A percentile compares a stretch with the other conserved stretches of the same genome.
phyloP scores from a whole-genome alignment of 2,113 vertebrate species.

The Halichoeres trimaculatus region DNA sequence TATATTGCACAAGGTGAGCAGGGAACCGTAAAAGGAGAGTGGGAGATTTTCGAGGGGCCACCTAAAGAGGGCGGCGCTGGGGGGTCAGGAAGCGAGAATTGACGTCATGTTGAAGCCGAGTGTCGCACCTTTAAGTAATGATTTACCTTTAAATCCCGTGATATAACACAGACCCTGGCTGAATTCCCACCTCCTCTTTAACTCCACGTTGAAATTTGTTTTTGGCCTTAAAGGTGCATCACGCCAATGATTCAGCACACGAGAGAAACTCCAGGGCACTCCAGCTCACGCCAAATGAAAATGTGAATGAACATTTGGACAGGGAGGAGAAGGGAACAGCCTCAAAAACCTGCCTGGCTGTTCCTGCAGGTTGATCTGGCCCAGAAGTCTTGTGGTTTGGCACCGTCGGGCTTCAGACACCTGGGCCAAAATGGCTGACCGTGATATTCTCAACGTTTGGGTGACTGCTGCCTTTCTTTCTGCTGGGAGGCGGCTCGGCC shows the following conservation, averaged over 20 bases:
- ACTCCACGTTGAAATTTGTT: not conserved
- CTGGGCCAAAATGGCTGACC: constrained; percentile 61
- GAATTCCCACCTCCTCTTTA: constrained; percentile 1
- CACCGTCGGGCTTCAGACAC: constrained; percentile 51
- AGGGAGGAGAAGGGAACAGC: constrained; percentile 21
- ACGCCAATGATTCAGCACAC: constrained; percentile 3
- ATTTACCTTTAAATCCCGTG: not conserved
- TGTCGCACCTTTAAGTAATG: constrained; percentile 19
- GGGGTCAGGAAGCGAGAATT: constrained; percentile 35
- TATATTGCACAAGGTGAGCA: constrained; percentile 73
- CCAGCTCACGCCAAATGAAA: constrained; percentile 51
- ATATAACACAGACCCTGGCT: not conserved
- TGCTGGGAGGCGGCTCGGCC: constrained; percentile 51
- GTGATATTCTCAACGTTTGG: constrained; percentile 62
- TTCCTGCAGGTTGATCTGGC: constrained; percentile 63
- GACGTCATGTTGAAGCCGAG: constrained; percentile 27
- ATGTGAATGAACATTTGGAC: constrained; percentile 62
- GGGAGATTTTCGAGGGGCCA: constrained; percentile 70
- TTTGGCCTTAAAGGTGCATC: constrained; percentile 21
- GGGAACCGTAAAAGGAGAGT: constrained; percentile 75
- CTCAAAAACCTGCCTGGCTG: constrained; percentile 40
- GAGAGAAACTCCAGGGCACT: constrained; percentile 12
- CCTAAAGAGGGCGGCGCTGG: constrained; percentile 46
- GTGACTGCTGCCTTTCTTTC: constrained; percentile 54
- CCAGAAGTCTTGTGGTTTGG: constrained; percentile 55